Percentiles rank a stretch among this genome's conserved stretches.
These are phyloP conservation scores for Verasper variegatus DNA, from an alignment of 2,113 vertebrate species.

Conservation along the genomic window DNA sequence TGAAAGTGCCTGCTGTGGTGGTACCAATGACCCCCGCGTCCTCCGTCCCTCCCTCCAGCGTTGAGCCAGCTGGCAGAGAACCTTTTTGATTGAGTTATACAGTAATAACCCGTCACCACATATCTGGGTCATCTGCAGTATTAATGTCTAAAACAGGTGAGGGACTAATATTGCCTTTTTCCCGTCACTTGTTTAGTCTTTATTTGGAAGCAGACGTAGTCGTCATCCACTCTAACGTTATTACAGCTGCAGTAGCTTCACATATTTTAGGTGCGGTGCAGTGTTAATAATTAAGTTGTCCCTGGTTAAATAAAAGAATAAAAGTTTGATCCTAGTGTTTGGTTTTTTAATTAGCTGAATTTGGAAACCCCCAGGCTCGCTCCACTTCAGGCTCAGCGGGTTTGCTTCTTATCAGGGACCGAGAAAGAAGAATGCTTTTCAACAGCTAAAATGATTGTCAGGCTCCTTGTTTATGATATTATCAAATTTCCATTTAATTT, in stretches of 20 bases:
- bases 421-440: conserved; percentile 9
- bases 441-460: conserved; percentile 13
- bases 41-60: neutral
- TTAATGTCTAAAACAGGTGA: conserved; percentile 66
- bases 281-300: conserved; percentile 38
- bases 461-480: neutral
- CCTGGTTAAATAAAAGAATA: too few relatives aligned
- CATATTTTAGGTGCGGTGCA: conserved; percentile 26
- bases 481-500: conserved; percentile 22
- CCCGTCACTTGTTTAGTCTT: conserved; percentile 49
- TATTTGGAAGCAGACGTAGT: conserved; percentile 53
- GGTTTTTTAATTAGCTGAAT: conserved; percentile 39
- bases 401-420: conserved; percentile 28
- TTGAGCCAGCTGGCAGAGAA: conserved; percentile 49
- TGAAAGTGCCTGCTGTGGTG: conserved; percentile 20
- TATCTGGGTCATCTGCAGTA: conserved; percentile 49
- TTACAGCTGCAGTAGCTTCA: conserved; percentile 24
- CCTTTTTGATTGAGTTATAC: conserved; percentile 45
- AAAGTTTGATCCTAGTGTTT: conserved; percentile 5
- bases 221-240: conserved; percentile 19
- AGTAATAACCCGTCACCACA: conserved; percentile 34
- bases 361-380: neutral
- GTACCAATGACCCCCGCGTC: neutral
- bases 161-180: conserved; percentile 39
- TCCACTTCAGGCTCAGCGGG: neutral